These are phyloP conservation scores for Semnornis frantzii DNA, from an alignment of 2,113 vertebrate species.

Conservation along the genomic window DNA sequence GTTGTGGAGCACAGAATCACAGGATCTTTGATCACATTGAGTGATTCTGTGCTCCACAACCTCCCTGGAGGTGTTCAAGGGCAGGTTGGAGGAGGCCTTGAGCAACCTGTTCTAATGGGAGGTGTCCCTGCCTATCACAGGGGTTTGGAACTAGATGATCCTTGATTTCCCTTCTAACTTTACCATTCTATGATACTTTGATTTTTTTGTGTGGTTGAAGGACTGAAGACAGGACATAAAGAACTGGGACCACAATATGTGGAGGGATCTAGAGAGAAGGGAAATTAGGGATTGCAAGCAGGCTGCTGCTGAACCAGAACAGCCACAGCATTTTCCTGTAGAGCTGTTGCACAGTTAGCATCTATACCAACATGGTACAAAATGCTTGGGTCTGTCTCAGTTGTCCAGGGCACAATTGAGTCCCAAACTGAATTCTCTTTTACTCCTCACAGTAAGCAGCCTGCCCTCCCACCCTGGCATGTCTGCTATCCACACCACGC, in stretches of 20 bases:
- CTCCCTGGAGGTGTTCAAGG: too few species aligned
- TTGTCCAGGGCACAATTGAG: too few species aligned
- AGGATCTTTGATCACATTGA: too few species aligned
- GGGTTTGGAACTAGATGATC: too few species aligned
- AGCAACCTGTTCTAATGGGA: too few species aligned
- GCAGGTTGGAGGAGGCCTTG: too few species aligned
- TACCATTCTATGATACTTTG: too few species aligned
- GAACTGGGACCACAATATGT: neutral
- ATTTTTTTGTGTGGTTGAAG: too few species aligned
- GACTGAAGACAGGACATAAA: neutral
- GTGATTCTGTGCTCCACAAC: too few species aligned
- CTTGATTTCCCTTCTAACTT: too few species aligned
- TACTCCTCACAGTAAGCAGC: neutral
- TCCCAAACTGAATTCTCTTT: slow-evolving; percentile 22
- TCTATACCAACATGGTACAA: neutral
- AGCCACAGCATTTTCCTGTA: neutral
- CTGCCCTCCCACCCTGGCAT: neutral
- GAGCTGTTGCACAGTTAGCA: neutral
- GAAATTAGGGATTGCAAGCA: neutral
- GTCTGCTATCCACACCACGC: slow-evolving; percentile 6
- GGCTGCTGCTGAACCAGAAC: neutral
- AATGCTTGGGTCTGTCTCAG: slow-evolving; percentile 6
- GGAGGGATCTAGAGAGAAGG: neutral
- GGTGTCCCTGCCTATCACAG: too few species aligned
- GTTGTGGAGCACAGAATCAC: too few species aligned